phyloP scores from a whole-genome alignment of 2,888 invertebrate genomes.

The Sarcophaga rosellei region DNA sequence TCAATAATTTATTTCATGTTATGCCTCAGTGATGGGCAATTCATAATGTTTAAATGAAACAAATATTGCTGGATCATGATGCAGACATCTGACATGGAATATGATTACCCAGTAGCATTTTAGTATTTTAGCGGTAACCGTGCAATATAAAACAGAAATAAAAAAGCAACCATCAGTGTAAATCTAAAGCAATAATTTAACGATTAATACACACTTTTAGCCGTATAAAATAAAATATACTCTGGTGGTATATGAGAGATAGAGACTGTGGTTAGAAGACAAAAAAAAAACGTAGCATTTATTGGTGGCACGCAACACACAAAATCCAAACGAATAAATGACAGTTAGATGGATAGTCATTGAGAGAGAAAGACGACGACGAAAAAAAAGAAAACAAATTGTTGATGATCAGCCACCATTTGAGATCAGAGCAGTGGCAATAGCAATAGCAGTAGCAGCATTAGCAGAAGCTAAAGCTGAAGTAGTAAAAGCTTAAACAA shows the following conservation, averaged over 20 bases:
- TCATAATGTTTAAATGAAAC: conserved; percentile 54
- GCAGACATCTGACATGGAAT: conserved; percentile 48
- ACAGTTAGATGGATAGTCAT: conserved; percentile 68
- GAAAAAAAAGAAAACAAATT: no score
- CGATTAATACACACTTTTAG: conserved; percentile 63
- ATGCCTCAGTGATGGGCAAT: conserved; percentile 35
- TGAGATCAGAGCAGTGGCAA: conserved; percentile 42
- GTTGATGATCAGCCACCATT: conserved; percentile 63
- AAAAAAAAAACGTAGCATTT: conserved; percentile 43
- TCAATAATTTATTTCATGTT: conserved; percentile 37
- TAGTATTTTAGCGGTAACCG: conserved; percentile 31
- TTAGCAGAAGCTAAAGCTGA: conserved; percentile 22
- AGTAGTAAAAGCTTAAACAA: conserved; percentile 56
- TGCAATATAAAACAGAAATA: conserved; percentile 41
- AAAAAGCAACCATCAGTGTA: conserved; percentile 40
- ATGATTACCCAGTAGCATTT: conserved; percentile 66
- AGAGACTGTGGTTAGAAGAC: not conserved
- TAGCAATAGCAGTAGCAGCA: conserved; percentile 24
- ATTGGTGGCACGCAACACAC: conserved; percentile 65
- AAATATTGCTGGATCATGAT: conserved; percentile 61
- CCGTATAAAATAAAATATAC: conserved; percentile 22
- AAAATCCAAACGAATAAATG: conserved; percentile 62
- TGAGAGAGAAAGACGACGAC: conserved; percentile 26
- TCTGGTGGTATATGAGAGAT: not conserved
- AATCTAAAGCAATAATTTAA: conserved; percentile 66